Conservation (phyloP, 92 coral and sea anemone species). For the Virgularia gustaviana region DNA sequence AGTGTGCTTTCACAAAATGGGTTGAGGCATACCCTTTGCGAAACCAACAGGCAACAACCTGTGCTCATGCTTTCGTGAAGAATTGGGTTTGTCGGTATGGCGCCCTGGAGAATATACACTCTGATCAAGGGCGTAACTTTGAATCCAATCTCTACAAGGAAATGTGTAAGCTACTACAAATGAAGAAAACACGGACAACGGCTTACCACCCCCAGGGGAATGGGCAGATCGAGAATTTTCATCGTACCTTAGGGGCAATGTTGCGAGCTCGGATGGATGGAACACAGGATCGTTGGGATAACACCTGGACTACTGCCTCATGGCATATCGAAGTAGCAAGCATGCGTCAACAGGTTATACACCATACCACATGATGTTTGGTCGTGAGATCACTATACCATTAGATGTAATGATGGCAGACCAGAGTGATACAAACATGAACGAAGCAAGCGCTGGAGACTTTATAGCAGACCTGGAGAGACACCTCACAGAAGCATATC, state of each 20-base stretch:
- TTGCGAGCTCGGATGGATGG: slow-evolving; percentile 30
- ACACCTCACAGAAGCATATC: slow-evolving; percentile 37
- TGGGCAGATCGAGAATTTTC: slow-evolving; percentile 43
- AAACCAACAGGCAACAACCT: slow-evolving; percentile 45
- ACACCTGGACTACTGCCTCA: slow-evolving; percentile 46
- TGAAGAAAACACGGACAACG: slow-evolving; percentile 45
- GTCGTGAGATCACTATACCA: slow-evolving; percentile 47
- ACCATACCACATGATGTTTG: slow-evolving; percentile 49
- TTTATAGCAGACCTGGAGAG: slow-evolving; percentile 35
- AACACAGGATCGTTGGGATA: slow-evolving; percentile 43
- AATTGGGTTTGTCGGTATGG: slow-evolving; percentile 52
- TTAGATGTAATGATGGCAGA: slow-evolving; percentile 53
- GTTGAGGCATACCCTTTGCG: slow-evolving; percentile 52
- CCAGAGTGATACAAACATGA: no score
- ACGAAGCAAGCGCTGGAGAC: slow-evolving; percentile 34
- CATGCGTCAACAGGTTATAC: slow-evolving; percentile 44
- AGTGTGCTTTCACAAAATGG: slow-evolving; percentile 57
- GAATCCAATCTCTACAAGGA: slow-evolving; percentile 40
- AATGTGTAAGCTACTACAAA: slow-evolving; percentile 44
- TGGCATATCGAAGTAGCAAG: slow-evolving; percentile 47
- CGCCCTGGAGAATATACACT: slow-evolving; percentile 46
- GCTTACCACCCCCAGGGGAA: slow-evolving; percentile 51
- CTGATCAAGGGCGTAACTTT: slow-evolving; percentile 60
- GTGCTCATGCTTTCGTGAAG: slow-evolving; percentile 47
- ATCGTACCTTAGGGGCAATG: slow-evolving; percentile 24